A percentile compares a stretch with the other conserved stretches of the same genome.
These are phyloP conservation scores for Bovichtus variegatus DNA, from an alignment of 2,797 vertebrate species.

Conservation along the genomic window DNA sequence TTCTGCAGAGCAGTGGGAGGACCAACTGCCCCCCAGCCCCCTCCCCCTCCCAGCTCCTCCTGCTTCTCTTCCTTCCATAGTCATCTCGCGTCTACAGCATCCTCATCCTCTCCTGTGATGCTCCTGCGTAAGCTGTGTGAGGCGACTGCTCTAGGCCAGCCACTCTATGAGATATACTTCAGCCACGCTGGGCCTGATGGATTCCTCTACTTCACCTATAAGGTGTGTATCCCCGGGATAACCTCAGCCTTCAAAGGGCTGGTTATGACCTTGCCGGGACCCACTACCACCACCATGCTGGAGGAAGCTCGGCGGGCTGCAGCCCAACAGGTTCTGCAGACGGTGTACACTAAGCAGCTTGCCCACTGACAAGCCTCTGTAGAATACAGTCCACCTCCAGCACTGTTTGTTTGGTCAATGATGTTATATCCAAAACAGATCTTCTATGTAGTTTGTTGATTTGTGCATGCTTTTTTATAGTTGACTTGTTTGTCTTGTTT, in stretches of 20 bases:
- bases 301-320: conserved; percentile 64
- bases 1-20: conserved; percentile 50
- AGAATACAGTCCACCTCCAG: not conserved
- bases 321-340: conserved; percentile 71
- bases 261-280: conserved; percentile 65
- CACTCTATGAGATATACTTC: conserved; percentile 77
- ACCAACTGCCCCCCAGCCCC: not conserved
- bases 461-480: conserved; percentile 67
- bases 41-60: not conserved
- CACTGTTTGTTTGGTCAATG: conserved; percentile 5
- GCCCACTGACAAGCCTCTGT: not conserved
- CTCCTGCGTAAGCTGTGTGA: conserved; percentile 78
- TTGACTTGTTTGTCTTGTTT: conserved; percentile 31
- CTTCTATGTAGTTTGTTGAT: conserved; percentile 17
- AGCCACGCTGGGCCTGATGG: conserved; percentile 73
- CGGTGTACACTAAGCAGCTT: conserved; percentile 3
- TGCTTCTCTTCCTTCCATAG: not conserved
- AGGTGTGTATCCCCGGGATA: conserved; percentile 79
- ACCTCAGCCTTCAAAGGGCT: conserved; percentile 69
- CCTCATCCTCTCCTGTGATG: not conserved
- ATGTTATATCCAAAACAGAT: conserved; percentile 8
- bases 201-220: conserved; percentile 85
- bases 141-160: conserved; percentile 65
- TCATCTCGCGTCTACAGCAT: accelerated
- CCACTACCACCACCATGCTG: not conserved